Conservation (phyloP, 2,113 vertebrate genomes). For the Sylvia atricapilla region DNA sequence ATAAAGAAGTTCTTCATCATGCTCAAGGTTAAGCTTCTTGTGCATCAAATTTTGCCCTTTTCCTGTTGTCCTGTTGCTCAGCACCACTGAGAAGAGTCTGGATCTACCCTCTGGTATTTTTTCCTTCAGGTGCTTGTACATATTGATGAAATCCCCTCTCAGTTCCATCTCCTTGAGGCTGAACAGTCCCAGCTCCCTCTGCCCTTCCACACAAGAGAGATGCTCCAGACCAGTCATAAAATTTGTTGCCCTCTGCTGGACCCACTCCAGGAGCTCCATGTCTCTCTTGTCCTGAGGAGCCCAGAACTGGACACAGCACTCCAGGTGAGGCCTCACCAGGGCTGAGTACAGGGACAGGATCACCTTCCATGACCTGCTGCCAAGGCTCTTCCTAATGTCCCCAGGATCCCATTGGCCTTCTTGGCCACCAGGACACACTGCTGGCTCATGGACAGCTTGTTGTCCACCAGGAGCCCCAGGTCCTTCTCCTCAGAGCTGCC, state of each 20-base stretch:
- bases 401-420: too few relatives aligned
- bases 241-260: too few relatives aligned
- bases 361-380: not conserved
- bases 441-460: not conserved
- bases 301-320: not conserved
- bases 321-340: not conserved
- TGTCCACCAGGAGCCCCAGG: not conserved
- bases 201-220: not conserved
- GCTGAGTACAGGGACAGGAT: not conserved
- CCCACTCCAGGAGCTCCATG: not conserved
- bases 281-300: not conserved
- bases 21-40: not conserved
- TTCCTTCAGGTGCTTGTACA: not conserved
- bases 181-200: not conserved
- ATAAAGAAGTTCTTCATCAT: not conserved
- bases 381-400: not conserved
- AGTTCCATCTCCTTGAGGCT: fast-evolving
- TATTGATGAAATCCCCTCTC: not conserved
- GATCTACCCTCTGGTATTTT: too few relatives aligned
- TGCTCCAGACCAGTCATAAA: too few relatives aligned
- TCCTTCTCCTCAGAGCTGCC: not conserved
- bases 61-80: not conserved
- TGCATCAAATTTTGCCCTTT: not conserved
- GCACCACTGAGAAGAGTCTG: not conserved
- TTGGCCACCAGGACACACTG: not conserved